phyloP scores from a whole-genome alignment of 2,797 vertebrate genomes.

The Linurgus olivaceus region DNA sequence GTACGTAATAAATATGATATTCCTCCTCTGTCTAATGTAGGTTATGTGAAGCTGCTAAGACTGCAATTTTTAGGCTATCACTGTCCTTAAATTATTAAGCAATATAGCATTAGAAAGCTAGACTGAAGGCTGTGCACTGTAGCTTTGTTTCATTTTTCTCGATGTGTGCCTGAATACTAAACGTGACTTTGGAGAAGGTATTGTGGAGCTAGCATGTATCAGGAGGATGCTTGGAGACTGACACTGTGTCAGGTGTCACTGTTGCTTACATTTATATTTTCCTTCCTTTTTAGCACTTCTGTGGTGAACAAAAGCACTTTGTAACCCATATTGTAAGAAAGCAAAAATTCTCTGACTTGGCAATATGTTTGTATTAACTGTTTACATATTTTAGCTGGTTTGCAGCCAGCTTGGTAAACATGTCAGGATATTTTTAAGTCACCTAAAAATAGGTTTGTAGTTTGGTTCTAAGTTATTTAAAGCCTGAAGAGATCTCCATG shows the following conservation, averaged over 20 bases:
- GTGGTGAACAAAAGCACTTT: conserved; percentile 7
- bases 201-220: background rate
- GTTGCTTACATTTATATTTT: background rate
- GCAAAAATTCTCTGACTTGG: background rate
- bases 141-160: background rate
- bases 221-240: background rate
- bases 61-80: conserved; percentile 58
- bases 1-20: conserved; percentile 56
- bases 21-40: conserved; percentile 32
- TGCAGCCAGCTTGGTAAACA: conserved; percentile 25
- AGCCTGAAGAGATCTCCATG: background rate
- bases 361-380: conserved; percentile 12
- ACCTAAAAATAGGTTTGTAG: background rate
- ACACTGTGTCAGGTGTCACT: background rate
- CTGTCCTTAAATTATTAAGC: conserved; percentile 67
- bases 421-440: background rate
- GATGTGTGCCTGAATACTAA: background rate
- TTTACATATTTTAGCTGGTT: conserved; percentile 20
- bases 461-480: background rate
- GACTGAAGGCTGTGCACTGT: background rate
- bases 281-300: background rate
- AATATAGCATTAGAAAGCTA: conserved; percentile 36
- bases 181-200: background rate
- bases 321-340: background rate
- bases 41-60: conserved; percentile 53